Conservation (phyloP, 2,888 invertebrate genomes). For the Drosophila kanekoi region DNA sequence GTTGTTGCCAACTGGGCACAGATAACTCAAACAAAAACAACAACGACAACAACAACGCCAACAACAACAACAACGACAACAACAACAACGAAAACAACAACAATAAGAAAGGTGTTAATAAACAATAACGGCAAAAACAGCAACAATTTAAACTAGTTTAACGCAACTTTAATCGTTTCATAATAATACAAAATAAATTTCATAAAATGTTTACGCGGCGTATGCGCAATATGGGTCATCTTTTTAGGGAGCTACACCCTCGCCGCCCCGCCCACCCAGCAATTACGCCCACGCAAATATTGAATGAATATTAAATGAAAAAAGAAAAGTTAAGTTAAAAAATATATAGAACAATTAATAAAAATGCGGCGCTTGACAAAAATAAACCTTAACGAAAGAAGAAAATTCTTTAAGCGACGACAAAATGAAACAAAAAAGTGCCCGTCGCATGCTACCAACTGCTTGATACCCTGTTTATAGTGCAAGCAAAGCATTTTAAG, state of each 20-base stretch:
- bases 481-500: no score
- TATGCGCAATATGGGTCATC: slow-evolving; percentile 38
- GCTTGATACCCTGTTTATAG: slow-evolving; percentile 1
- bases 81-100: slow-evolving; percentile 17
- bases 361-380: slow-evolving; percentile 62
- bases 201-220: slow-evolving; percentile 12
- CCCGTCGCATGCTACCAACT: no score
- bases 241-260: not conserved
- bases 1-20: slow-evolving; percentile 17
- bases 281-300: slow-evolving; percentile 27
- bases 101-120: slow-evolving; percentile 15
- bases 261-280: not conserved
- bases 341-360: slow-evolving; percentile 33
- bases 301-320: slow-evolving; percentile 30
- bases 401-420: slow-evolving; percentile 8
- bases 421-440: slow-evolving; percentile 6
- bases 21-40: not conserved
- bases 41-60: not conserved
- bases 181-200: no score
- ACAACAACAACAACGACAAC: not conserved
- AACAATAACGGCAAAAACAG: slow-evolving; percentile 15
- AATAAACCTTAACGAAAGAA: slow-evolving; percentile 19
- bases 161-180: no score
- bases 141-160: slow-evolving; percentile 21
- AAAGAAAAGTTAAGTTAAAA: slow-evolving; percentile 13